Conservation (phyloP, 2,113 vertebrate species). For the Chelonoidis abingdonii region DNA sequence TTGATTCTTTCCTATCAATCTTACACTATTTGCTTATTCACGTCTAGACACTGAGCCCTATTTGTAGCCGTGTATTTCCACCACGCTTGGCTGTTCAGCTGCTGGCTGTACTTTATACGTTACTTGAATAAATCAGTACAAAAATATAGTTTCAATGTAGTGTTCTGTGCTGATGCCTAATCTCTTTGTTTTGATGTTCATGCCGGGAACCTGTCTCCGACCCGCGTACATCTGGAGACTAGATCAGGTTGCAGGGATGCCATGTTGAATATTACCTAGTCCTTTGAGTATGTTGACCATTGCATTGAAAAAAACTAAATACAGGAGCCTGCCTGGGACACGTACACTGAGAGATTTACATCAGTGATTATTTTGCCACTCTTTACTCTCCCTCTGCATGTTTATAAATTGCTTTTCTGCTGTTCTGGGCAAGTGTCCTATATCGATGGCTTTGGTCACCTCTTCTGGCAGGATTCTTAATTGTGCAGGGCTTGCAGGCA, state of each 20-base stretch:
- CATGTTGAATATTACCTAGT: background rate
- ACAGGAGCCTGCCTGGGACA: background rate
- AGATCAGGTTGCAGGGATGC: background rate
- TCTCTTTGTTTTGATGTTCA: background rate
- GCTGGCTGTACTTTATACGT: conserved; percentile 47
- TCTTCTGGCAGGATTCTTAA: conserved; percentile 44
- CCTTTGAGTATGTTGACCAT: background rate
- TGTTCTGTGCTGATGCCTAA: conserved; percentile 44
- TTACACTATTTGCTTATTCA: background rate
- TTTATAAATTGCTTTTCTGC: background rate
- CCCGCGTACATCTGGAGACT: background rate
- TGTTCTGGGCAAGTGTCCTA: background rate
- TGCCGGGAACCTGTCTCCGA: accelerated
- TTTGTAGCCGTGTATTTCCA: conserved; percentile 22
- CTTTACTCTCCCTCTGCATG: background rate
- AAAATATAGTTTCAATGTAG: background rate
- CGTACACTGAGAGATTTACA: background rate
- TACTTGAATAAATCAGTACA: conserved; percentile 51
- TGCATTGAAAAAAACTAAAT: background rate
- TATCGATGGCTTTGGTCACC: background rate
- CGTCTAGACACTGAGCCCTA: background rate
- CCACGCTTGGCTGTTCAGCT: conserved; percentile 28
- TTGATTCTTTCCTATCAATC: background rate
- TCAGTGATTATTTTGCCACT: background rate
- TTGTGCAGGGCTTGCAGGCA: conserved; percentile 1